A percentile compares a stretch with the other conserved stretches of the same genome.
phyloP scores from a whole-genome alignment of 64 coral and sea anemone species.

The Montipora efflorescens region DNA sequence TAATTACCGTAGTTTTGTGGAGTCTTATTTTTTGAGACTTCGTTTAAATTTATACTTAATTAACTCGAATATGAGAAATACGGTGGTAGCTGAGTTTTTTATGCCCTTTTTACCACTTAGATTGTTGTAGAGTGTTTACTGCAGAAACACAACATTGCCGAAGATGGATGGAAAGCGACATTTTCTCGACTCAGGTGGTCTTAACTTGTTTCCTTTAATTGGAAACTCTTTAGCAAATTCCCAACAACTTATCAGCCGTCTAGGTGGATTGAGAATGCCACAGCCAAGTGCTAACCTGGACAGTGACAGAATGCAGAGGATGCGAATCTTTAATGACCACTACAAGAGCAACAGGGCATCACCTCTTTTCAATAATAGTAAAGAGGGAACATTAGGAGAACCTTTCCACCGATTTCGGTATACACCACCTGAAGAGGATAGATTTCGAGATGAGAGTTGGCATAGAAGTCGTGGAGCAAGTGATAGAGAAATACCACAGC shows the following conservation, averaged over 20 bases:
- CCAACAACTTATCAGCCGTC: not conserved
- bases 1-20: too few relatives aligned
- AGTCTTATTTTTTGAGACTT: too few relatives aligned
- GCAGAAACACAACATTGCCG: not conserved
- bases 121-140: not conserved
- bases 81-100: too few relatives aligned
- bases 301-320: not conserved
- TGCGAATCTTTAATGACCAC: not conserved
- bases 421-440: not conserved
- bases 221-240: constrained; percentile 17
- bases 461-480: not conserved
- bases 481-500: not conserved
- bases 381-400: not conserved
- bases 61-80: too few relatives aligned
- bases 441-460: not conserved
- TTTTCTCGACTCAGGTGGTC: not conserved
- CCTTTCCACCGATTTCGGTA: not conserved
- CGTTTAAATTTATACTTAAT: too few relatives aligned
- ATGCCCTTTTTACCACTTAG: too few relatives aligned
- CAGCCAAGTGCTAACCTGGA: not conserved
- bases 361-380: not conserved
- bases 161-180: constrained; percentile 15
- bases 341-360: not conserved
- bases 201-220: constrained; percentile 6
- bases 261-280: not conserved